Conservation (phyloP, 2,888 invertebrate genomes). For the Diloba caeruleocephala region DNA sequence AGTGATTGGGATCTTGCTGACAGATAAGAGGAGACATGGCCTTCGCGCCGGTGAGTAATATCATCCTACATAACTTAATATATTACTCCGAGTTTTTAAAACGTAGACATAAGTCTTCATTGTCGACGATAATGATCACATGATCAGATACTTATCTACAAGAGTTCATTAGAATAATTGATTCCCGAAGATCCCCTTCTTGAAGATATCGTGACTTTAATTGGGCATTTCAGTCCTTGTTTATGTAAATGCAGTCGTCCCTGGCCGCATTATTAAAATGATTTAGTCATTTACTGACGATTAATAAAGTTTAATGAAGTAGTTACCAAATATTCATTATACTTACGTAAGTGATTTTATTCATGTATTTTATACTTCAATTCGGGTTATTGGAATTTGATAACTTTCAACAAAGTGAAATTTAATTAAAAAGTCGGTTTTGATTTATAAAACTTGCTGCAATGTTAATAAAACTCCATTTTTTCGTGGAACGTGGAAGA, state of each 20-base stretch:
- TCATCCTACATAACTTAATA: slow-evolving; percentile 34
- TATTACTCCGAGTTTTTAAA: slow-evolving; percentile 18
- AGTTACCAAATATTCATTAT: neutral
- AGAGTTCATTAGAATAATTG: slow-evolving; percentile 3
- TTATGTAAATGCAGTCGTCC: slow-evolving; percentile 17
- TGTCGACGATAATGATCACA: neutral
- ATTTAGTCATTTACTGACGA: slow-evolving; percentile 18
- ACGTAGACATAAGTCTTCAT: slow-evolving; percentile 13
- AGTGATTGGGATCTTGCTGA: slow-evolving; percentile 73
- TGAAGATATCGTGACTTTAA: slow-evolving; percentile 21
- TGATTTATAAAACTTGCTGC: slow-evolving; percentile 1
- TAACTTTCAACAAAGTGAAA: slow-evolving; percentile 27
- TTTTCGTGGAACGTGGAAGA: no score
- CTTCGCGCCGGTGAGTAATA: slow-evolving; percentile 74
- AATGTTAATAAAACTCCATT: neutral
- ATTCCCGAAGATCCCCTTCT: slow-evolving; percentile 8
- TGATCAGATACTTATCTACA: slow-evolving; percentile 6
- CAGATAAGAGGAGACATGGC: slow-evolving; percentile 79
- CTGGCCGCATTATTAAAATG: slow-evolving; percentile 24
- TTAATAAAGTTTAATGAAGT: slow-evolving; percentile 34
- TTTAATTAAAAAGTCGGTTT: slow-evolving; percentile 20
- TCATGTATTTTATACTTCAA: slow-evolving; percentile 8
- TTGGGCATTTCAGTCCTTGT: slow-evolving; percentile 19
- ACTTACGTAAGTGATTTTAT: neutral
- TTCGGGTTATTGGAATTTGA: slow-evolving; percentile 12